A percentile compares a stretch with the other conserved stretches of the same genome.
Evolutionary conservation across 2,888 invertebrate species (phyloP).

Genomic region (Orthonychiurus folsomi): DNA sequence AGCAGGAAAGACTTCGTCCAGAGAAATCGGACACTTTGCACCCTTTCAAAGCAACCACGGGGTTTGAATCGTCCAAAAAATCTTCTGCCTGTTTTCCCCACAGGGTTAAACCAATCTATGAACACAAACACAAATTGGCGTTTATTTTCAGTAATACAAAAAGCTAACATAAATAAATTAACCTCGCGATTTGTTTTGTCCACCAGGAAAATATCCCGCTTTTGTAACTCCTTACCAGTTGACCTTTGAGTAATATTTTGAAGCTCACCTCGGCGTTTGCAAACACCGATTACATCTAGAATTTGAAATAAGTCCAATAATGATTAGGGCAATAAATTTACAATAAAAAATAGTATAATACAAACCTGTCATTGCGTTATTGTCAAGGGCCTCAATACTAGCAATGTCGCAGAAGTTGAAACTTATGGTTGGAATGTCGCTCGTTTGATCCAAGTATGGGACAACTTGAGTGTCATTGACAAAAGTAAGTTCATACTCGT

Average conservation of each 20-base stretch:
- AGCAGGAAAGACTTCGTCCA: slow-evolving; percentile 50
- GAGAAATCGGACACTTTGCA: slow-evolving; percentile 78
- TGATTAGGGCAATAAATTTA: slow-evolving; percentile 5
- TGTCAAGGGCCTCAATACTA: slow-evolving; percentile 57
- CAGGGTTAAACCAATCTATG: slow-evolving; percentile 65
- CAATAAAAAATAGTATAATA: background rate
- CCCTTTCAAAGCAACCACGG: slow-evolving; percentile 78
- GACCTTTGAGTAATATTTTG: slow-evolving; percentile 61
- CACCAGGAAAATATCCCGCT: slow-evolving; percentile 76
- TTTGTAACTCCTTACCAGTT: slow-evolving; percentile 74
- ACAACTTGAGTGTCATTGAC: slow-evolving; percentile 58
- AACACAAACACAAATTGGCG: background rate
- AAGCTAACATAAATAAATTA: slow-evolving; percentile 18
- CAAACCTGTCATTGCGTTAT: slow-evolving; percentile 64
- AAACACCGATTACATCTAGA: slow-evolving; percentile 81
- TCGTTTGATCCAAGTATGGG: slow-evolving; percentile 50
- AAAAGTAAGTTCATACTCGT: slow-evolving; percentile 94
- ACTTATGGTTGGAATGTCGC: slow-evolving; percentile 63
- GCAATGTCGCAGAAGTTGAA: slow-evolving; percentile 69
- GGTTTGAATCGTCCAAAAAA: slow-evolving; percentile 62
- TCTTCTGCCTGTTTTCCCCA: slow-evolving; percentile 86
- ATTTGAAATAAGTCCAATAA: background rate
- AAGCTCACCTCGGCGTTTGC: slow-evolving; percentile 62
- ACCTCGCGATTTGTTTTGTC: slow-evolving; percentile 72
- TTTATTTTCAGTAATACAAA: background rate